Conservation (phyloP, 1,140 invertebrate species). For the Laupala kohalensis region DNA sequence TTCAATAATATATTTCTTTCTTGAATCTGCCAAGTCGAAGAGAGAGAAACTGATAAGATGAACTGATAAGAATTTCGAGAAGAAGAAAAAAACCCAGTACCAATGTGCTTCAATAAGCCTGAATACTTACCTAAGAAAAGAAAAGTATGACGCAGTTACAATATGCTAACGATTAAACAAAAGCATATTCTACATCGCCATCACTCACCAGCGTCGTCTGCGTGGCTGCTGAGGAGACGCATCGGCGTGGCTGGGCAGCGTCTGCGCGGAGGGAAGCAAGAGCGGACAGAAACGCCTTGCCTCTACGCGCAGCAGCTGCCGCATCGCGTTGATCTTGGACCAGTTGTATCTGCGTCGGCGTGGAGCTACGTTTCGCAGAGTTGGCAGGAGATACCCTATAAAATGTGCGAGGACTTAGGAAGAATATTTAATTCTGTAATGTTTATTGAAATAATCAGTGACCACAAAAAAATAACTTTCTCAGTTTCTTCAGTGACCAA, state of each 20-base stretch:
- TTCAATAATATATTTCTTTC: no score
- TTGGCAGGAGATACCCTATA: slow-evolving; percentile 52
- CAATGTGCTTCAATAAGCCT: no score
- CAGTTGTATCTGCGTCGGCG: slow-evolving; percentile 21
- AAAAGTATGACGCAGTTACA: no score
- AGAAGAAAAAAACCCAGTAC: no score
- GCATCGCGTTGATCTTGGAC: slow-evolving; percentile 18
- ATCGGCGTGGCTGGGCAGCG: slow-evolving; percentile 15
- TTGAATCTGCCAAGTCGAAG: no score
- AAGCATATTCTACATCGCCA: no score
- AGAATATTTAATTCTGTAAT: not conserved
- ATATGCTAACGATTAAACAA: no score
- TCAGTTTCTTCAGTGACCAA: no score
- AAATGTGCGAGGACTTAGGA: slow-evolving; percentile 18
- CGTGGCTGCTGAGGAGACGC: slow-evolving; percentile 35
- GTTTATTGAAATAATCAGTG: not conserved
- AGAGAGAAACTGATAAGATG: no score
- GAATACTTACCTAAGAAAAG: no score
- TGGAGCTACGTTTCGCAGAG: slow-evolving; percentile 37
- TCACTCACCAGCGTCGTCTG: slow-evolving; percentile 63
- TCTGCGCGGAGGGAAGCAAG: not conserved
- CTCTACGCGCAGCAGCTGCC: not conserved
- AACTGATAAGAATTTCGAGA: no score
- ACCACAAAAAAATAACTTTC: not conserved
- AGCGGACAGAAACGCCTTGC: not conserved